Evolutionary conservation across 2,113 vertebrate genomes (phyloP), one percentile per base, ranked within the genome.

Genomic region (Geococcyx californianus): DNA sequence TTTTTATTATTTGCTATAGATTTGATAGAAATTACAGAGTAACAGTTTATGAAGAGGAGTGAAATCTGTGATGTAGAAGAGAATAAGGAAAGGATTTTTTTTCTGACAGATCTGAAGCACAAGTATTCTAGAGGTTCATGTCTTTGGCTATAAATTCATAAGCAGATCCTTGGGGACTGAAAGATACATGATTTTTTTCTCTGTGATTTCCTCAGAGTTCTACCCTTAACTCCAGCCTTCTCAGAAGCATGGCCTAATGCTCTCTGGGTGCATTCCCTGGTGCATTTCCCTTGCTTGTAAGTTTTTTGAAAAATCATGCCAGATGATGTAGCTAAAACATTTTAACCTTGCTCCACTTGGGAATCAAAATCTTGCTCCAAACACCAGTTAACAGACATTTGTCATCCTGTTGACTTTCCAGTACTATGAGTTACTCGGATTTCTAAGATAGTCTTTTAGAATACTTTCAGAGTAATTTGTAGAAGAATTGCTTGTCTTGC

Each of bases 321-420:
- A 74, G 89, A 90, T 85, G 47, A 74, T 88, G 78, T 94, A 95
- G 87, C 85, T 80, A 2, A 76, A 95, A 91, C 95, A 93, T 79
- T 95, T 85, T 93, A 97, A 91, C 79, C 70, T 79, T 77, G 34
- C 42, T 83, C 59, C 84, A 52, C 82, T 88, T 87, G 82, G 63
- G 79, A 96, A 85, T 95, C 75, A 54, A 7, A 79, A 80, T 84
- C 72, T 95, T 88, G 34, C 83, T 90, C 60, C 59, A 84, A 95
- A 90, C 29, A 63, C 26, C 20, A 75, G 59, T 36, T 93, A 87
- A 87, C 80, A 97, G 83, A 84, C 28, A 21, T 29, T 86, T 55
- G 63, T 96, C 82, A 93, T 94, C 78, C 89, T 97, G 88, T 91
- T 93, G 85, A 49, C 40, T 94, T 90, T 74, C 23, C 59, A 60